These are phyloP conservation scores for Malurus splendens DNA, from an alignment of 2,797 vertebrate species.

Conservation along the genomic window DNA sequence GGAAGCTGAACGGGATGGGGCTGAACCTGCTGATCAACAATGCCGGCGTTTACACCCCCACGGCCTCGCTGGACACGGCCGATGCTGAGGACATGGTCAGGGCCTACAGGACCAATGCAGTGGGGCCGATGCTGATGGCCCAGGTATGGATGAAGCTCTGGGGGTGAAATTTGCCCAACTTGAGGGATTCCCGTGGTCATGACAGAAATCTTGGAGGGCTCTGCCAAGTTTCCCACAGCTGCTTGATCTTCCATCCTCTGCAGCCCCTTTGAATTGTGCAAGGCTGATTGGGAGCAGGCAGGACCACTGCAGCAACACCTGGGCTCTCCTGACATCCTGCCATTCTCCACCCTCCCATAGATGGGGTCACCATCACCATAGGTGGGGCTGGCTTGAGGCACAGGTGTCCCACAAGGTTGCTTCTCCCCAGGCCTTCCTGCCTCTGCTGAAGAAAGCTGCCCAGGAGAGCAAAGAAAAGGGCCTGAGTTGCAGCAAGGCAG, in stretches of 20 bases:
- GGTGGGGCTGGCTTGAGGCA: not conserved
- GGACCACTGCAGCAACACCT: not conserved
- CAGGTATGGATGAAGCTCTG: not conserved
- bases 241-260: not conserved
- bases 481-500: constrained; percentile 71
- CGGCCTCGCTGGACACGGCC: not conserved
- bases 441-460: constrained; percentile 63
- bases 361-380: accelerated
- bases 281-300: not conserved
- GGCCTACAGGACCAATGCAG: not conserved
- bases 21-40: constrained; percentile 60
- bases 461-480: constrained; percentile 38
- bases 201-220: accelerated
- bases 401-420: not conserved
- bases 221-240: not conserved
- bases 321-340: not conserved
- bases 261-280: not conserved
- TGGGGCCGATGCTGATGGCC: constrained; percentile 49
- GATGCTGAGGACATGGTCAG: constrained; percentile 26
- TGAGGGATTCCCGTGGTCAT: not conserved
- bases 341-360: not conserved
- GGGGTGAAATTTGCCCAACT: not conserved
- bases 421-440: constrained; percentile 67
- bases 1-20: not conserved
- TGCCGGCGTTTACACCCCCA: not conserved